A percentile compares a stretch with the other conserved stretches of the same genome.
Evolutionary conservation across 2,888 invertebrate species (phyloP).

Genomic region (Coecobrya sp.): DNA sequence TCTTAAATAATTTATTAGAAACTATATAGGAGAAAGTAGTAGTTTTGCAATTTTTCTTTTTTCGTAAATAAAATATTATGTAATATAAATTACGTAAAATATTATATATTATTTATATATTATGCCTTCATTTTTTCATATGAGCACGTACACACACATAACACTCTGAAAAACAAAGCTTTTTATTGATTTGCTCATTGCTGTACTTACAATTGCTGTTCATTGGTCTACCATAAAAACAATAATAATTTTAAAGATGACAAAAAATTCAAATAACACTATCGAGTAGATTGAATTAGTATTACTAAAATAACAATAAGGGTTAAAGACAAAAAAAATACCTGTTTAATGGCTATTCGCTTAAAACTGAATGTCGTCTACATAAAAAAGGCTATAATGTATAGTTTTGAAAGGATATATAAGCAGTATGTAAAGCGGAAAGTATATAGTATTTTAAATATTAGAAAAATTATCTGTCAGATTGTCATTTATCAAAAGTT

Average conservation of each 20-base stretch:
- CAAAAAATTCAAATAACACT: not conserved
- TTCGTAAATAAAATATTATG: not conserved
- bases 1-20: not conserved
- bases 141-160: not conserved
- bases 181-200: constrained; percentile 14
- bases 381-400: no score
- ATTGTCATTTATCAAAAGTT: no score
- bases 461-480: no score
- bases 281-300: not conserved
- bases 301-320: not conserved
- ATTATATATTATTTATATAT: no score
- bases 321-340: not conserved
- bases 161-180: not conserved
- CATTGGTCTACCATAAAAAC: not conserved
- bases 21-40: no score
- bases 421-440: no score
- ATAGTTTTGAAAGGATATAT: no score
- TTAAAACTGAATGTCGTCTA: not conserved
- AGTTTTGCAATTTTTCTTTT: no score
- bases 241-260: not conserved
- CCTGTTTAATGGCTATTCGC: not conserved
- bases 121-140: not conserved
- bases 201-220: not conserved
- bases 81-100: not conserved
- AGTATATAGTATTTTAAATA: no score